Base-by-base conservation (phyloP, 1,140 invertebrate species). In the Stratiolaelaps scimitus region DNA sequence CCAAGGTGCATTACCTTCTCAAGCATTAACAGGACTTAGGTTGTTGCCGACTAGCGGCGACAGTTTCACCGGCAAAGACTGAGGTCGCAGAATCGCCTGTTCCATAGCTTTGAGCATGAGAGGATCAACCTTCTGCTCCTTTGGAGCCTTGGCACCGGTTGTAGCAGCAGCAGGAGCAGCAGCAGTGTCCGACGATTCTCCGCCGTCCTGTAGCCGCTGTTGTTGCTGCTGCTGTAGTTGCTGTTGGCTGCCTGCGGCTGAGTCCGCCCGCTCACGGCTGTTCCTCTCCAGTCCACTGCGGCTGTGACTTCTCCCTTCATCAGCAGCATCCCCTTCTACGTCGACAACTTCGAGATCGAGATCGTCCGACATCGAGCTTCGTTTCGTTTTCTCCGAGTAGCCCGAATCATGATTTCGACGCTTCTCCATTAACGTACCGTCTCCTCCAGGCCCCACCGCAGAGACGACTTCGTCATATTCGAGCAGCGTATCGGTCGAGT, bases 31-130 rank as follows among this genome's bases (percentile, higher is more conserved):
- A 34, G 53, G 53, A 60, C 53, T 60, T 15, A 60, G 53, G 34
- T 60, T 60, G 26, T 60, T 60, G 10, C 53, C 53, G 17, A 60
- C 26, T 34, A 60, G 23, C 26, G 53, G 53, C 34, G 53, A 60
- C 26, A 60, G 26, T 26, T 26, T 60, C 2, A 60, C 53, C 26
- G 53, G 53, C 53, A 60, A 34, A 26, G 53, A 20, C 34, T 60
- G 53, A 26, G 53, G 53, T 60, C 53, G 13, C 53, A 60, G 26
- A 28, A 60, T 19, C 6, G 53, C 53, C 23, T 26, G 53, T 34
- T 60, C 53, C 53, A 60, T 60, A 34, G 53, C 53, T 60, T 60
- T 60, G 26, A 60, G 53, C 53, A 60, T 60, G 23, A 60, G 53
- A 1, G 53, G 53, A 26, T 60, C 53, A 34, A 60, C 53, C 26